phyloP scores from a whole-genome alignment of 1,140 invertebrate genomes.

The Thrips palmi region DNA sequence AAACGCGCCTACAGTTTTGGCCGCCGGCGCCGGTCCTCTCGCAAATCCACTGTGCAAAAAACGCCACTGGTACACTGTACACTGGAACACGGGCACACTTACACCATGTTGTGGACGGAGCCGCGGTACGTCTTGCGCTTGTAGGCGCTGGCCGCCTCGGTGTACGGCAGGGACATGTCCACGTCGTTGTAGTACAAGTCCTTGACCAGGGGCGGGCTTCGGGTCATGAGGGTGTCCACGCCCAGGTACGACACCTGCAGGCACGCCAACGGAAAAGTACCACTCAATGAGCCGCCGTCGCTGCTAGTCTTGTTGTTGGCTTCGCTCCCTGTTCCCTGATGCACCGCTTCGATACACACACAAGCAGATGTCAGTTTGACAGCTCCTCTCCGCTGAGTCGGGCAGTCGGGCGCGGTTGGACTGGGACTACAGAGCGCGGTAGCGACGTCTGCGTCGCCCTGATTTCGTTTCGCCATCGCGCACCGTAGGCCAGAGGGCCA shows the following conservation, averaged over 20 bases:
- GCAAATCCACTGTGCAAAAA: not conserved
- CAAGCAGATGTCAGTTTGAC: no score
- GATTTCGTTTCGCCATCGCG: no score
- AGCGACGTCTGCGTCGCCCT: no score
- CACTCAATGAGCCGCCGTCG: no score
- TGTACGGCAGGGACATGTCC: slow-evolving; percentile 38
- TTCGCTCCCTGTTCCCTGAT: no score
- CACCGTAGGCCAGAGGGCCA: no score
- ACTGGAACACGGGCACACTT: slow-evolving; percentile 18
- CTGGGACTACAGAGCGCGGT: no score
- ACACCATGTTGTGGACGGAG: slow-evolving; percentile 43
- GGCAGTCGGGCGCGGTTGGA: no score
- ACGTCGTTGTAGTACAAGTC: slow-evolving; percentile 39
- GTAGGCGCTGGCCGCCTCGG: slow-evolving; percentile 38
- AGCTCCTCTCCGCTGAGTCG: no score
- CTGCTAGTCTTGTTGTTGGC: no score
- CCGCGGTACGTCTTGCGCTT: slow-evolving; percentile 43
- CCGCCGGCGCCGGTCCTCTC: not conserved
- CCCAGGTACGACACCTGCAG: slow-evolving; percentile 40
- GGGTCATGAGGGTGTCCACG: slow-evolving; percentile 35
- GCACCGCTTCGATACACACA: no score
- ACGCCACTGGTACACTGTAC: not conserved
- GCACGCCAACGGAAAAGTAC: slow-evolving; percentile 1
- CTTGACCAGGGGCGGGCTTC: slow-evolving; percentile 37
- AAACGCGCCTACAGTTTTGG: not conserved